Evolutionary conservation across 1,140 invertebrate genomes (phyloP), one percentile per base, ranked within the genome.

Genomic region (Scaptodrosophila lebanonensis): DNA sequence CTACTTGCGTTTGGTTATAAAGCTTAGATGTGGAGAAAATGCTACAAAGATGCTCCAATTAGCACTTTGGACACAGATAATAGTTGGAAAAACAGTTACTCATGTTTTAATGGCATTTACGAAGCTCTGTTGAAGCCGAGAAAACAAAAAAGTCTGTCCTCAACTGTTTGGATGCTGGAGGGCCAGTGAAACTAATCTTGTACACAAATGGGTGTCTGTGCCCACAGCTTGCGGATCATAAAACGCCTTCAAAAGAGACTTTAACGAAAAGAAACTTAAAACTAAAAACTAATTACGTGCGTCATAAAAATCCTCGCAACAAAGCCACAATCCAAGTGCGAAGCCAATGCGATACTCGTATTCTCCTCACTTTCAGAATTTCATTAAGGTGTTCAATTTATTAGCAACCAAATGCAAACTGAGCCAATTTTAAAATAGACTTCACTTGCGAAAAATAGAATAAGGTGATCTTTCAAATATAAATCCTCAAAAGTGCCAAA

Each of bases 51-150:
- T 54, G 75, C 75, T 79, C 72, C 73, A 79, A 82, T 79, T 79
- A 79, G 73, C 68, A 77, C 73, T 79, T 79, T 82, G 75, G 73
- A 82, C 65, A 79, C 73, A 82, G 64, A 73, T 79, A 79, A 82
- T 79, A 79, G 75, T 73, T 43, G 56, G 58, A 61, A 79, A 68
- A 65, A 79, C 64, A 72, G 73, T 73, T 73, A 73, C 64, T 60
- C 62, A 17, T 51, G n/a, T 69, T 66, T 66, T 69, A 70, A 75
- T 56, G 66, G 61, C 71, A 66, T 32, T 35, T 52, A 30, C 38
- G 27, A 43, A 22, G 1, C 51, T 54, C 12, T 45, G 8, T 44
- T 15, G n/a, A n/a, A n/a, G n/a, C n/a, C n/a, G n/a, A n/a, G n/a
- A n/a, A n/a, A n/a, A n/a, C n/a, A n/a, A n/a, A n/a, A n/a, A n/a